Percentiles rank a stretch among this genome's conserved stretches.
These are phyloP conservation scores for Drosophila aff. DNA, from an alignment of 1,140 invertebrate species.

Conservation along the genomic window DNA sequence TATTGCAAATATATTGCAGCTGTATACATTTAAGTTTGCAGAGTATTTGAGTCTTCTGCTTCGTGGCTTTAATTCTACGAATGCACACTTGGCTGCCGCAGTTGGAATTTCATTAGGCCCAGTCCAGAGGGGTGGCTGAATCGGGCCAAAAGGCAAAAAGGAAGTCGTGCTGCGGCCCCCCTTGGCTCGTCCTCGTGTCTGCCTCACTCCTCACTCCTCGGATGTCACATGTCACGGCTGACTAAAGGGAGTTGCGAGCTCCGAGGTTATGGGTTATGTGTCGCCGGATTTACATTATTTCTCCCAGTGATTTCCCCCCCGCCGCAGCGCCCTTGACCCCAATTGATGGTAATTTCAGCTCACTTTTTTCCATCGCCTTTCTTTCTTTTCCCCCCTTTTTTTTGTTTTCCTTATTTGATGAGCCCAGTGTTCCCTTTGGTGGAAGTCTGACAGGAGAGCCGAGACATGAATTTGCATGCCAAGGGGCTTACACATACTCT, in stretches of 20 bases:
- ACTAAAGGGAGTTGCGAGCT: constrained; percentile 30
- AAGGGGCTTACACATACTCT: neutral
- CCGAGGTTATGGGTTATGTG: constrained; percentile 31
- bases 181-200: neutral
- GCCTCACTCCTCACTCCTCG: neutral
- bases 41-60: neutral
- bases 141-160: neutral
- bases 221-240: constrained; percentile 61
- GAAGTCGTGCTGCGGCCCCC: constrained; percentile 10
- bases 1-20: neutral
- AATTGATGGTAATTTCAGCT: constrained; percentile 54
- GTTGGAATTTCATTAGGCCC: constrained; percentile 54
- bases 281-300: constrained; percentile 34
- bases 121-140: constrained; percentile 8
- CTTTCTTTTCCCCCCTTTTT: neutral
- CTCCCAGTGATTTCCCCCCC: constrained; percentile 12
- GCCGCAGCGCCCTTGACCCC: constrained; percentile 62
- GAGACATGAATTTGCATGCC: constrained; percentile 41
- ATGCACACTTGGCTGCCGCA: constrained; percentile 38
- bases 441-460: constrained; percentile 25
- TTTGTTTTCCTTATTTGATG: constrained; percentile 6
- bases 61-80: neutral
- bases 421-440: constrained; percentile 8
- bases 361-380: constrained; percentile 13
- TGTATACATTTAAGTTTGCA: too few species aligned